Evolutionary conservation across 2,113 vertebrate species (phyloP).

Genomic region (Gobiocypris rarus): DNA sequence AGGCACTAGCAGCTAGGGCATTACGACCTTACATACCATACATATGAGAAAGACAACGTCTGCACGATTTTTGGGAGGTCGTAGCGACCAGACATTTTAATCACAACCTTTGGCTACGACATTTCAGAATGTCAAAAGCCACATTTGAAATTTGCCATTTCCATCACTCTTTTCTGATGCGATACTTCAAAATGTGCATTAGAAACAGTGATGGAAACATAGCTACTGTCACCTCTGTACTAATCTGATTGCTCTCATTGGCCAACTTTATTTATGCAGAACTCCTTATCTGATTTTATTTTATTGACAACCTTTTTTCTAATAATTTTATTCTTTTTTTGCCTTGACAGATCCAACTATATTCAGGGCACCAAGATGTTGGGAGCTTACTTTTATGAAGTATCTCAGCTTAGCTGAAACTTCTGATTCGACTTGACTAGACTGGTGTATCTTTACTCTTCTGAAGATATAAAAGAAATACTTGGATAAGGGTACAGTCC

Average conservation of each 20-base stretch:
- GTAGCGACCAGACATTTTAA: too few species aligned
- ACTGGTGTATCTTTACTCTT: not conserved
- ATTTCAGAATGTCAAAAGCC: too few species aligned
- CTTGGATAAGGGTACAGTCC: not conserved
- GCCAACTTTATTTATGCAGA: not conserved
- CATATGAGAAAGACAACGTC: too few species aligned
- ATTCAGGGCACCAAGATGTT: slow-evolving; percentile 92
- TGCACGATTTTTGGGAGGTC: too few species aligned
- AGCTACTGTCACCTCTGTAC: not conserved
- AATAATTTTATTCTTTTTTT: not conserved
- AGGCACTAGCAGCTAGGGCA: too few species aligned
- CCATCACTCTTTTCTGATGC: too few species aligned
- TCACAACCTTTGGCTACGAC: too few species aligned
- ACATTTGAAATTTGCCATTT: too few species aligned
- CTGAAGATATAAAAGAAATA: not conserved
- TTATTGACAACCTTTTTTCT: not conserved
- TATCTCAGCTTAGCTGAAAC: slow-evolving; percentile 82
- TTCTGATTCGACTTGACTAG: not conserved
- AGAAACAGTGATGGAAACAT: too few species aligned
- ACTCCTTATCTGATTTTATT: not conserved
- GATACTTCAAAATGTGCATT: too few species aligned
- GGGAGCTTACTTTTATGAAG: slow-evolving; percentile 91
- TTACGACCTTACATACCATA: too few species aligned
- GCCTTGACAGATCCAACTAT: slow-evolving; percentile 85
- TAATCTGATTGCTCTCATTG: not conserved